Evolutionary conservation across 1,140 invertebrate genomes (phyloP), one percentile per base, ranked within the genome.

Genomic region (Bombus waltoni): DNA sequence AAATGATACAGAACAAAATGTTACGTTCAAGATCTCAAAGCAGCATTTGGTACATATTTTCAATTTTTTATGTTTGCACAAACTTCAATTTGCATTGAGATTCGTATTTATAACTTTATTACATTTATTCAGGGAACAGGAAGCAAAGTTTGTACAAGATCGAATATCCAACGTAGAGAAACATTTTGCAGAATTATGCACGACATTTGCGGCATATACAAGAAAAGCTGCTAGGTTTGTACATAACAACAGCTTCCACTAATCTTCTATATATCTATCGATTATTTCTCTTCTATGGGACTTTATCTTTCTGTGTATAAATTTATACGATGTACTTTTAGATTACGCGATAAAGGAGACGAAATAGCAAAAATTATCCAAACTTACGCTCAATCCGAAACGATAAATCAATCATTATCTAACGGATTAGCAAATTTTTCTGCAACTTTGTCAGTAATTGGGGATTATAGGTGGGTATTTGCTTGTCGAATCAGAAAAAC

Each of bases 81-180:
- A 3, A 6, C 72, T 66, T 66, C 4, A 42, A 47, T 66, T 42
- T 28, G 1, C 0, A 9, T 65, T 32, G 1, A 28, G 40, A 32
- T 18, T 35, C 44, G 22, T 57, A 38, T 62, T 42, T 66, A 15
- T 44, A 35, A 42, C 4, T 42, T 81, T 28, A 18, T 73, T 22
- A 81, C 3, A 59, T 82, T 82, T 76, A 28, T 77, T 71, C 18
- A 94, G 93, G 90, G 97, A 97, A 94, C 96, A 96, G 91, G 96
- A 97, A 93, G 96, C 96, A 13, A 97, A 96, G 93, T 97, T 97
- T 89, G 97, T 97, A 71, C 97, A 97, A 91, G 97, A 97, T 75
- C 95, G 97, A 71, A 97, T 97, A 76, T 95, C 96, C 57, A 94
- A 93, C 28, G 96, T 97, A 3, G 97, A 97, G 91, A 97, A 96